These are phyloP conservation scores for Drosophila engyochracea DNA, from an alignment of 2,888 invertebrate genomes.

Conservation along the genomic window DNA sequence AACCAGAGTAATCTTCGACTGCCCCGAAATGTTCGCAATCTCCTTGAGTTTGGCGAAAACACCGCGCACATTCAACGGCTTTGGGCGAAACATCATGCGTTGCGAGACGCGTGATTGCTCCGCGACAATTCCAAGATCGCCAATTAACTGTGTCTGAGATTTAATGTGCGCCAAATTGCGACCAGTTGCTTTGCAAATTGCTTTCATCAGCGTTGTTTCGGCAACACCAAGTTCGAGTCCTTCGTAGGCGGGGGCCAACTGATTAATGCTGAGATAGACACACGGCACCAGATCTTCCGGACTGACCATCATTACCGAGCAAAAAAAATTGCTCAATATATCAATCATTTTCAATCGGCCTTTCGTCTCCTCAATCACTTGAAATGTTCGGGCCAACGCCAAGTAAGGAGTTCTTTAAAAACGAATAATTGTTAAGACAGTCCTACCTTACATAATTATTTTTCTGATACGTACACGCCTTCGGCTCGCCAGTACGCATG, in stretches of 20 bases:
- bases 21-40: slow-evolving; percentile 94
- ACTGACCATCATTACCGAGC: slow-evolving; percentile 94
- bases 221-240: slow-evolving; percentile 97
- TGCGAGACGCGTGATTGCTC: slow-evolving; percentile 94
- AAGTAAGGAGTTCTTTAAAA: slow-evolving; percentile 94
- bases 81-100: slow-evolving; percentile 94
- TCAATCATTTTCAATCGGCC: slow-evolving; percentile 96
- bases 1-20: slow-evolving; percentile 95
- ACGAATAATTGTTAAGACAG: background rate
- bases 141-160: slow-evolving; percentile 87
- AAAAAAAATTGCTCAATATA: slow-evolving; percentile 95
- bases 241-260: slow-evolving; percentile 97
- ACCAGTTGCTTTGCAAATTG: slow-evolving; percentile 95
- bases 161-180: slow-evolving; percentile 94
- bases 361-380: slow-evolving; percentile 94
- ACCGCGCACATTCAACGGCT: slow-evolving; percentile 89
- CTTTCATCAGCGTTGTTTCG: slow-evolving; percentile 97
- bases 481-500: slow-evolving; percentile 93
- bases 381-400: slow-evolving; percentile 95
- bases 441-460: too few relatives aligned
- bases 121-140: slow-evolving; percentile 96
- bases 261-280: slow-evolving; percentile 97
- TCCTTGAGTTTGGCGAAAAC: slow-evolving; percentile 95
- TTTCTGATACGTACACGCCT: slow-evolving; percentile 87
- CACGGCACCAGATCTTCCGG: slow-evolving; percentile 96